Base-by-base conservation (phyloP, 2,888 invertebrate genomes). In the Drosophila lacicola region DNA sequence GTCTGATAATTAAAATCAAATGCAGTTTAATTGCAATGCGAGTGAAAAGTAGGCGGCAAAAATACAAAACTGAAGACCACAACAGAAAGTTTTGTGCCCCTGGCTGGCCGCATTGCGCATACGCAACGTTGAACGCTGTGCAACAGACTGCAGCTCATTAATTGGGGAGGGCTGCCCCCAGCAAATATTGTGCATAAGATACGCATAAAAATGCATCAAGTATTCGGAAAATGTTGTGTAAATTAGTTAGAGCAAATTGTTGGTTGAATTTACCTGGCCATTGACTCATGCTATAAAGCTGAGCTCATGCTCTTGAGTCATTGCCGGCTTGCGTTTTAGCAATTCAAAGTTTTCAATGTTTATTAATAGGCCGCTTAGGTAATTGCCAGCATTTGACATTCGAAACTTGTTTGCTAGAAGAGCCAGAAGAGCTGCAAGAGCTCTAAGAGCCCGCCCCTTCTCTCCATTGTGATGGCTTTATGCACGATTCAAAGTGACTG, bases 381-480 rank as follows among this genome's bases (percentile, higher is more conserved):
- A 80, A 82, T 82, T 68, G 74, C 66, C 58, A 63, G 68, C 70
- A 56, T 71, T 86, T 81, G 87, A 79, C 81, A 86, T 81, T 83
- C 86, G 71, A 63, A 69, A 60, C 57, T 55, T 55, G 55, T 46
- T 72, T 66, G 65, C 37, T 21, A 55, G 29, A 29, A 54, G 51
- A 45, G 53, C 14, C 21, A 33, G 41, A 37, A 50, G 55, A 70
- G 21, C 29, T 41, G 10, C 36, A 66, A 61, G 51, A 51, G 50
- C 44, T 33, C 21, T 36, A 10, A 54, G 42, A 65, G 14, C 39
- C 39, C 47, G 33, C 46, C 51, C 21, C 33, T 9, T 33, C 17
- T 36, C 36, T 61, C 49, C 14, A 46, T 57, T 67, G 44, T 34
- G 19, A 37, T 42, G 11, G 39, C 36, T 41, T 14, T 14, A 17